These are phyloP conservation scores for Diadegma fenestrale DNA, from an alignment of 2,888 invertebrate genomes.

Conservation along the genomic window DNA sequence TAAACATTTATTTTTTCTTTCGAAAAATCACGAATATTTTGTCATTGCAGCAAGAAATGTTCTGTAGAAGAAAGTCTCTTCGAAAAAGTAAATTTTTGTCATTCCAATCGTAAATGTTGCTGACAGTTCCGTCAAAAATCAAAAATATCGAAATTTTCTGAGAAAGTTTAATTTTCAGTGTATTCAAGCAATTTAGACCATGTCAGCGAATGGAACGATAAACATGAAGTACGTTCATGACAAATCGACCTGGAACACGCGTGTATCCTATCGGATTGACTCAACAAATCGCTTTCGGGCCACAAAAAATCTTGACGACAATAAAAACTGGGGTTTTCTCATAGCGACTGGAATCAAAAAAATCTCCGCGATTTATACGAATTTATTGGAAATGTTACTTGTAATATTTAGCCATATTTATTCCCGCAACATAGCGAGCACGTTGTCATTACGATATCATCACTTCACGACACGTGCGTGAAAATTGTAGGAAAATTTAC, in stretches of 20 bases:
- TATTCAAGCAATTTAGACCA: neutral
- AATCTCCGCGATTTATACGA: neutral
- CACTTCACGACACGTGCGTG: neutral
- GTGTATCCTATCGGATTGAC: conserved; percentile 23
- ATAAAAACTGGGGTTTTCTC: neutral
- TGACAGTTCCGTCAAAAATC: too few relatives aligned
- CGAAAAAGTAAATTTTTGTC: too few relatives aligned
- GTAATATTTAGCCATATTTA: neutral
- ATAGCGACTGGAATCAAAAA: neutral
- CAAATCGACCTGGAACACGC: conserved; percentile 31
- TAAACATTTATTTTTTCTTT: too few relatives aligned
- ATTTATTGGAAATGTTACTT: neutral
- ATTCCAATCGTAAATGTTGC: too few relatives aligned
- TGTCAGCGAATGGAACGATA: neutral
- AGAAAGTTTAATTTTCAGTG: too few relatives aligned
- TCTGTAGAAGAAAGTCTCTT: too few relatives aligned
- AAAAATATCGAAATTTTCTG: too few relatives aligned
- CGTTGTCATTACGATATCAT: neutral
- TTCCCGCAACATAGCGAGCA: neutral
- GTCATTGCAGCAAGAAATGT: too few relatives aligned
- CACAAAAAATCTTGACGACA: neutral
- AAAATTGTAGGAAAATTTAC: neutral
- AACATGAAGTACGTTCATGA: neutral
- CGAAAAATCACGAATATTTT: too few relatives aligned
- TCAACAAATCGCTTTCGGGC: neutral